phyloP scores from a whole-genome alignment of 2,113 vertebrate genomes.

The Atherinomorus stipes region DNA sequence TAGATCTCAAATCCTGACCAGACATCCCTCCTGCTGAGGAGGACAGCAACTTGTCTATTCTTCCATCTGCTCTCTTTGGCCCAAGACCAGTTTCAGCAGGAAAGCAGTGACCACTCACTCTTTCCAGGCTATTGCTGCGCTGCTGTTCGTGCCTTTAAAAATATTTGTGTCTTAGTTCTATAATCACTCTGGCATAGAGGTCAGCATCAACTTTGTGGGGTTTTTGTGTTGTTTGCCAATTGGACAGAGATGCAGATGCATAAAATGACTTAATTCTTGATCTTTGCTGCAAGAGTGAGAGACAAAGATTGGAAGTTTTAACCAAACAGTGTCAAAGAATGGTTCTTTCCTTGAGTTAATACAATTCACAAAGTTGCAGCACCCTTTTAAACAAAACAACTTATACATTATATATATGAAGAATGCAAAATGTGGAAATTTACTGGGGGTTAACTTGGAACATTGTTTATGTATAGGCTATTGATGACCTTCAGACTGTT shows the following conservation, averaged over 20 bases:
- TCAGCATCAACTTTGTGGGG: neutral
- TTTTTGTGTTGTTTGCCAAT: neutral
- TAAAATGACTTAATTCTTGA: neutral
- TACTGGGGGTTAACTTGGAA: too few species aligned
- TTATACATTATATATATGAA: neutral
- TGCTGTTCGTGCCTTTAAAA: neutral
- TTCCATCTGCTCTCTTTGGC: conserved; percentile 45
- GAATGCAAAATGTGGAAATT: neutral
- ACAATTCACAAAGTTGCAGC: neutral
- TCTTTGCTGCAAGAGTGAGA: neutral
- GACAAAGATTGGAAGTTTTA: neutral
- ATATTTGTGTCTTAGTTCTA: neutral
- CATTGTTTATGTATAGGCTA: too few species aligned
- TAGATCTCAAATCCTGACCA: conserved; percentile 52
- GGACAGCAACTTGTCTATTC: conserved; percentile 1
- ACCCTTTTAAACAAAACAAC: neutral
- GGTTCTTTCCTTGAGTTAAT: neutral
- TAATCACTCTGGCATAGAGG: neutral
- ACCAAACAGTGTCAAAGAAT: neutral
- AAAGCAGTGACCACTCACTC: conserved; percentile 17
- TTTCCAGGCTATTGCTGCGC: neutral
- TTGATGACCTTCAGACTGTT: neutral
- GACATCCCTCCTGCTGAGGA: conserved; percentile 17
- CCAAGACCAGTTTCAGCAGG: conserved; percentile 42
- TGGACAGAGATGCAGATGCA: neutral